A percentile compares a stretch with the other conserved stretches of the same genome.
phyloP scores from a whole-genome alignment of 1,140 invertebrate genomes.

The Lepidurus couesii region DNA sequence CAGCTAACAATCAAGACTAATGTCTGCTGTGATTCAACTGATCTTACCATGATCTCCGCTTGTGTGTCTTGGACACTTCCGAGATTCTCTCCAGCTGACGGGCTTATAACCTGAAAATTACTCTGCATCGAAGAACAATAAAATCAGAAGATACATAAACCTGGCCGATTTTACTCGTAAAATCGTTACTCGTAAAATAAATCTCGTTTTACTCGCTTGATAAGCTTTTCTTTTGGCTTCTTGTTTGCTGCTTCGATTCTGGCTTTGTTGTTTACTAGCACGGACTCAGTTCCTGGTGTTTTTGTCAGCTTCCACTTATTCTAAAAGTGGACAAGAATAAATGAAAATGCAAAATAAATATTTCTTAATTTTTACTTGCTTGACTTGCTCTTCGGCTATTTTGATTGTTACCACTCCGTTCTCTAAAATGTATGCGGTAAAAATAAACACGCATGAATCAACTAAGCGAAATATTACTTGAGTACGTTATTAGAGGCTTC shows the following conservation, averaged over 20 bases:
- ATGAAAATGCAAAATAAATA: not conserved
- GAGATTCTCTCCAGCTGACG: not conserved
- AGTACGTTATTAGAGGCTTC: not conserved
- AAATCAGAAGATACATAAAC: too few relatives aligned
- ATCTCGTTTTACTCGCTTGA: not conserved
- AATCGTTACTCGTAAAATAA: too few relatives aligned
- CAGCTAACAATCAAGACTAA: not conserved
- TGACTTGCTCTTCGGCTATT: not conserved
- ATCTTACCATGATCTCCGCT: not conserved
- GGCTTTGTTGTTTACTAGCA: not conserved
- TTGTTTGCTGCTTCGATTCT: not conserved
- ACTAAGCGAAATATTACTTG: not conserved
- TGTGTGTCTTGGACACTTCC: not conserved
- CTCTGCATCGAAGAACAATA: too few relatives aligned
- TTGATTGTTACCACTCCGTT: not conserved
- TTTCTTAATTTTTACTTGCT: not conserved
- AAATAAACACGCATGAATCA: not conserved
- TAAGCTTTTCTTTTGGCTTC: not conserved
- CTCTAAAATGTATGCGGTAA: not conserved
- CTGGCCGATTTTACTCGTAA: too few relatives aligned
- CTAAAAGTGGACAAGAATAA: not conserved
- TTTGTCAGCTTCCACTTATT: not conserved
- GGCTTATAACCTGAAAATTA: not conserved
- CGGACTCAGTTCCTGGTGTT: not conserved
- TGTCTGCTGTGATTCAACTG: not conserved